Conservation (phyloP, 1,140 invertebrate species). For the Lethocerus indicus region DNA sequence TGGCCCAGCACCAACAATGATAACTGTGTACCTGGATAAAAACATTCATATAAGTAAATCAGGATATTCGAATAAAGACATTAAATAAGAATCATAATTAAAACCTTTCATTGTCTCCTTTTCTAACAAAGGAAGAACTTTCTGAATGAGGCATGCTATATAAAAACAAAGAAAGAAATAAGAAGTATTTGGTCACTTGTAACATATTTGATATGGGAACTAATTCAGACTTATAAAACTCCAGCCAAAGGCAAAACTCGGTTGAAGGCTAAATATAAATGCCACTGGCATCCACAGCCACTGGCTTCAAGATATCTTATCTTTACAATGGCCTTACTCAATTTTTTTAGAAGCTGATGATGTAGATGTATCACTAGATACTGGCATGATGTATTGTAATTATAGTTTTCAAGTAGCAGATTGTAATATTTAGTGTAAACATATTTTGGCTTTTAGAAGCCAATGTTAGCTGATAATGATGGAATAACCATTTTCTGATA, state of each 20-base stretch:
- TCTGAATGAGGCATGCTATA: not conserved
- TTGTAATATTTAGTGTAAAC: not conserved
- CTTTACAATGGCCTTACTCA: too few relatives aligned
- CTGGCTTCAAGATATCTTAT: not conserved
- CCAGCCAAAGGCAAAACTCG: too few relatives aligned
- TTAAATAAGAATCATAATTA: too few relatives aligned
- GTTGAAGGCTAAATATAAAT: too few relatives aligned
- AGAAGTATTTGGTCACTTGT: not conserved
- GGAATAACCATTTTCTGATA: not conserved
- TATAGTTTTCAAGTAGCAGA: too few relatives aligned
- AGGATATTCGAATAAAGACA: too few relatives aligned
- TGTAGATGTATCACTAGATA: too few relatives aligned
- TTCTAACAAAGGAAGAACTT: not conserved
- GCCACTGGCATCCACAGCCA: not conserved
- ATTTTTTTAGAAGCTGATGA: too few relatives aligned
- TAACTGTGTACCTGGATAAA: not conserved
- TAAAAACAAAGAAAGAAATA: not conserved
- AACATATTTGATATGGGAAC: not conserved
- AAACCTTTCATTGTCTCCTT: not conserved
- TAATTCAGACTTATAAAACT: not conserved
- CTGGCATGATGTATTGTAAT: too few relatives aligned
- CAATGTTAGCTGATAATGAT: not conserved
- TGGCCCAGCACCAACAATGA: not conserved
- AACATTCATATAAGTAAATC: too few relatives aligned
- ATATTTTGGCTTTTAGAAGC: not conserved